Base-by-base conservation (phyloP, 2,113 vertebrate genomes). In the Microcebus griseorufus region DNA sequence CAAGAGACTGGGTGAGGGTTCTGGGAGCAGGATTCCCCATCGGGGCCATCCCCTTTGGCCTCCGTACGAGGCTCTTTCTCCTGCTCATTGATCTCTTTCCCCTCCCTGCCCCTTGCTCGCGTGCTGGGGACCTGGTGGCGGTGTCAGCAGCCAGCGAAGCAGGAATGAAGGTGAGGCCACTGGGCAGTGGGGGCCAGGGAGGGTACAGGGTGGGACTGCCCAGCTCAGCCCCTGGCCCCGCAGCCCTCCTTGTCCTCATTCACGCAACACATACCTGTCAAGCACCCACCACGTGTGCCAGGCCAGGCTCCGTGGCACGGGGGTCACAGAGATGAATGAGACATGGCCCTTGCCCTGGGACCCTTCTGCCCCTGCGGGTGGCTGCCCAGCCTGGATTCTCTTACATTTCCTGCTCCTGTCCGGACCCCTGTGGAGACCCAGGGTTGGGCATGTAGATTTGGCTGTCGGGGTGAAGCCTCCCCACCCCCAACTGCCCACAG, bases 141-240 rank as follows among this genome's bases (percentile, higher is more conserved):
- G 39, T 39, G 37, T 83, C 69, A 55, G 60, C 96, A 97, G 93
- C 90, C 93, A 93, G 67, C 90, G 81, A 95, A 73, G 78, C 97
- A 89, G 98, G 98, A 75, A 97, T 99, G 87, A 99, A 99, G 99
- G 99, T 99, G 97, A 98, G 97, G 62, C 62, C 78, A 0, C 2
- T 55, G 79, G 37, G 11, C 2, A 5, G 2, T 23, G 1, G 60
- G 65, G 75, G 25, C 39, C 42, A 5, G 64, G 18, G 84, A n/a
- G 3, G 75, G n/a, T 42, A 75, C 18, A 2, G 78, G 82, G 58
- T 8, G 88, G 69, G n/a, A 7, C 37, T 34, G 17, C 78, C 64
- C 1, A 3, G 27, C 25, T 48, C 34, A 6, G n/a, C 25, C 48
- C 82, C 64, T 25, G 0, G 13, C 34, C 75, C 81, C 62, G 55